These are phyloP conservation scores for Danionella cerebrum DNA, from an alignment of 2,113 vertebrate genomes.

Conservation along the genomic window DNA sequence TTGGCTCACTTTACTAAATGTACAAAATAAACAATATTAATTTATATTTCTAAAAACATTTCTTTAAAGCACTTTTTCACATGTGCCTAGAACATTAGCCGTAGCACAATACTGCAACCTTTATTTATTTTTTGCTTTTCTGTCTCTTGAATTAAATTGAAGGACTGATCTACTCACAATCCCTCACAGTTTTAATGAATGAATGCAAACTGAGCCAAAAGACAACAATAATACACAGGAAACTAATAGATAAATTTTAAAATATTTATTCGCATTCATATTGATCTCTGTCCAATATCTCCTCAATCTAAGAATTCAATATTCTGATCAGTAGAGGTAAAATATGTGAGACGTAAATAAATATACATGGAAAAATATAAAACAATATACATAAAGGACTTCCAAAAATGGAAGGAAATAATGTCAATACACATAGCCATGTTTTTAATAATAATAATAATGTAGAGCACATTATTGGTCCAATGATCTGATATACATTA, in stretches of 20 bases:
- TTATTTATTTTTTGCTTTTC: too few relatives aligned
- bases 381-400: constrained; percentile 50
- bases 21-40: too few relatives aligned
- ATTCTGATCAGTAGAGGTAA: constrained; percentile 39
- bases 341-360: constrained; percentile 58
- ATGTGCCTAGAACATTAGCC: too few relatives aligned
- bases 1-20: too few relatives aligned
- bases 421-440: constrained; percentile 49
- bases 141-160: too few relatives aligned
- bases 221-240: not conserved
- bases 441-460: constrained; percentile 10
- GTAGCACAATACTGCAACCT: too few relatives aligned
- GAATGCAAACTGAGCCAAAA: not conserved
- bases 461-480: constrained; percentile 18
- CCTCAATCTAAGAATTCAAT: constrained; percentile 42
- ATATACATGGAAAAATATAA: constrained; percentile 55
- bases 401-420: constrained; percentile 71
- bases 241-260: constrained; percentile 11
- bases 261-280: constrained; percentile 54
- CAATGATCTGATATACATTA: constrained; percentile 1
- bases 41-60: too few relatives aligned
- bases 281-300: constrained; percentile 50
- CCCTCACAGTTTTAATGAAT: too few relatives aligned
- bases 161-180: too few relatives aligned
- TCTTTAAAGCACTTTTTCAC: too few relatives aligned